Evolutionary conservation across 2,797 vertebrate genomes (phyloP), one percentile per base, ranked within the genome.

Genomic region (Chelon labrosus): DNA sequence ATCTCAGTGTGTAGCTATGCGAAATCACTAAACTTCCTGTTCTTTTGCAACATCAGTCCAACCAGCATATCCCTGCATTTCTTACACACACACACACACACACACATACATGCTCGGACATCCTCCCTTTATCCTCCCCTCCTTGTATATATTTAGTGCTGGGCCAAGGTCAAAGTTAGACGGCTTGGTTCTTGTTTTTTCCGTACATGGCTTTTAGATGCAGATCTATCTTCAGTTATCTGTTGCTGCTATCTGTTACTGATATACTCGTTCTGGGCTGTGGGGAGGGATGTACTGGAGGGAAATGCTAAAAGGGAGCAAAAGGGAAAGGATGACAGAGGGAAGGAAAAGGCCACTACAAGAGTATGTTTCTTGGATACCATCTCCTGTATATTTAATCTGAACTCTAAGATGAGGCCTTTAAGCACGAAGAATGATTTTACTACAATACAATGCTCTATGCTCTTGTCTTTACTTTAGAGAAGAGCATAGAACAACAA

Each of bases 151-250:
- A 80, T 90, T 82, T 85, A 88, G 77, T 67, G n/a, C 57, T 16
- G 66, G 71, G 66, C 74, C 83, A 86, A 83, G 77, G 79, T 91
- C 86, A 88, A 53, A 68, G 60, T 77, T 66, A 16, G 61, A 81
- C 41, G 55, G 65, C 51, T 73, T 47, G 9, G 1, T 53, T 83
- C 70, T 82, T 79, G 73, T 78, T 82, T 80, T 82, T 85, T 83
- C 75, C 64, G 19, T 76, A 75, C 55, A 75, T 77, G 75, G 58
- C 64, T 78, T 65, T 84, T 58, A 78, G 83, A 86, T 84, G 75
- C 50, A 53, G 66, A 80, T 85, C 73, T 77, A 57, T 77, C 71
- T 59, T 75, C 47, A 78, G 63, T 83, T 87, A 76, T 84, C 69
- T 78, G 63, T 20, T 31, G 19, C 63, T 38, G 56, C 55, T 64